phyloP scores from a whole-genome alignment of 2,888 invertebrate species.

The Frankliniella fusca region DNA sequence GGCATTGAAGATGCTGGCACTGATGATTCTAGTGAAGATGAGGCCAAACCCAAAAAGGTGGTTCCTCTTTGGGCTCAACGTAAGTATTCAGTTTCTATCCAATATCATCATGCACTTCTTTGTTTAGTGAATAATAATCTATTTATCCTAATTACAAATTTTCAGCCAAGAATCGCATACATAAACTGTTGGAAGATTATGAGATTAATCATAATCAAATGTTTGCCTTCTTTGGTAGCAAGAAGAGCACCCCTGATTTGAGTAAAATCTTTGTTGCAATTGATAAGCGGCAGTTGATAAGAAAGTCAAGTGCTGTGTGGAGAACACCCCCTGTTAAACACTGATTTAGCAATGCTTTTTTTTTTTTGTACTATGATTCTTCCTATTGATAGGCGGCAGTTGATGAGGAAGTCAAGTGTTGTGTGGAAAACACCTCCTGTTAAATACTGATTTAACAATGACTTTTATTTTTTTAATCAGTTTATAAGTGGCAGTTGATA shows the following conservation, averaged over 20 bases:
- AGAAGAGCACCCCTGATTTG: constrained; percentile 2
- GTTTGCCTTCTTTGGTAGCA: not conserved
- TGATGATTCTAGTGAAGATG: constrained; percentile 35
- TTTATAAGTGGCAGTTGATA: not conserved
- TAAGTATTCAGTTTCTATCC: constrained; percentile 26
- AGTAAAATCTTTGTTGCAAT: constrained; percentile 2
- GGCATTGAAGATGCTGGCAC: constrained; percentile 32
- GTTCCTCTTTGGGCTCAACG: constrained; percentile 33
- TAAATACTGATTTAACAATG: not conserved
- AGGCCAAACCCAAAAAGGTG: constrained; percentile 32
- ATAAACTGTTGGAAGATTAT: not conserved
- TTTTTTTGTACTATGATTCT: too few species aligned
- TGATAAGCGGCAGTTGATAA: not conserved
- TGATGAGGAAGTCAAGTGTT: constrained; percentile 1
- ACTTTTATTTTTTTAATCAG: too few species aligned
- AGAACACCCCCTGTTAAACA: not conserved
- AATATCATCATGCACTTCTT: not conserved
- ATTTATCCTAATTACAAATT: not conserved
- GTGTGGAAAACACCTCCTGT: not conserved
- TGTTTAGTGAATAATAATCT: not conserved
- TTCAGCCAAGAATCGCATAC: not conserved
- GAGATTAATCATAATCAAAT: not conserved
- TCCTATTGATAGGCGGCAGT: not conserved
- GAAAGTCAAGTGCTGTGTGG: constrained; percentile 12
- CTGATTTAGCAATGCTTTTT: too few species aligned